Percentiles rank a stretch among this genome's conserved stretches.
These are phyloP conservation scores for Agonopterix subpropinquella DNA, from an alignment of 2,888 invertebrate species.

Conservation along the genomic window DNA sequence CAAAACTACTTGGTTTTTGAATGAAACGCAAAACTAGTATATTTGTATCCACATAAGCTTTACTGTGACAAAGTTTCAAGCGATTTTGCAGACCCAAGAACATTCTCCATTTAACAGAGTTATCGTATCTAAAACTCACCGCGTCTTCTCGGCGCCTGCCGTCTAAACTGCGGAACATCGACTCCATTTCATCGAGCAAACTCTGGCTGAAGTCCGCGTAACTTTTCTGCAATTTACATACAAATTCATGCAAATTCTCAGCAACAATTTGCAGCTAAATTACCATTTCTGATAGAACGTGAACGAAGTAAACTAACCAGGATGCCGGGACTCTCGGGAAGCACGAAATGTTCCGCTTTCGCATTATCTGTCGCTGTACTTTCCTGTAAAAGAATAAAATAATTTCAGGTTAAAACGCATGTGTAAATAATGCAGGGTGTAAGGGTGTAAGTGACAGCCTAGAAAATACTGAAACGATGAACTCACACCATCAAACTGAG, in stretches of 20 bases:
- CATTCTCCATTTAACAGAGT: too few relatives aligned
- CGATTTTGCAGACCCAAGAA: too few relatives aligned
- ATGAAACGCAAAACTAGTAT: too few relatives aligned
- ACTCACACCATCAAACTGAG: too few relatives aligned
- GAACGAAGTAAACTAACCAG: conserved; percentile 24
- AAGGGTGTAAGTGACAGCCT: too few relatives aligned
- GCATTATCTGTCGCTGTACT: conserved; percentile 31
- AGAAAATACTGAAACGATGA: too few relatives aligned
- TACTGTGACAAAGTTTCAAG: too few relatives aligned
- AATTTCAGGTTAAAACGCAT: not conserved
- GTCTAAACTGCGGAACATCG: conserved; percentile 84
- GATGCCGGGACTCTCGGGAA: conserved; percentile 40
- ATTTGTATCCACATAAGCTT: too few relatives aligned
- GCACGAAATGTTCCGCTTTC: conserved; percentile 24
- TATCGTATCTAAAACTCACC: conserved; percentile 26
- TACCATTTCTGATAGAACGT: not conserved
- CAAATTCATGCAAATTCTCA: not conserved
- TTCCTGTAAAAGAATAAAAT: conserved; percentile 26
- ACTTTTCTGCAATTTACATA: conserved; percentile 37
- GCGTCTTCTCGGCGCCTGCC: conserved; percentile 32
- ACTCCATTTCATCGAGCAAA: conserved; percentile 91
- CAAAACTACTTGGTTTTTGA: too few relatives aligned
- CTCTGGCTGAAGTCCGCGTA: conserved; percentile 88
- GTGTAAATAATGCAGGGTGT: too few relatives aligned
- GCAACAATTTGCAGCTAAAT: not conserved